Base-by-base conservation (phyloP, 2,797 vertebrate genomes). In the Eupleurogrammus muticus region DNA sequence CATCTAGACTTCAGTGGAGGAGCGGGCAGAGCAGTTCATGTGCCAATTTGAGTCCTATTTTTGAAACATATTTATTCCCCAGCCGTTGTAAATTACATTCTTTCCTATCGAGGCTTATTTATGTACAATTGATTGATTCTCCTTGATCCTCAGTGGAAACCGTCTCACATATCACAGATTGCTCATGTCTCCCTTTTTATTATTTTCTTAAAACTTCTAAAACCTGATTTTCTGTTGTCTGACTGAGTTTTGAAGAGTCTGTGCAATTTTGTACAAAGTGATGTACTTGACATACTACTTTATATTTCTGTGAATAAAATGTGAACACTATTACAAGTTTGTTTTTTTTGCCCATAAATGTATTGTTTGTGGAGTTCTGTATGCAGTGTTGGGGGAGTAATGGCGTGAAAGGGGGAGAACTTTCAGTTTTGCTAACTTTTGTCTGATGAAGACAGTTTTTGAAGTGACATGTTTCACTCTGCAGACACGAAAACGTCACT, bases 231-330 rank as follows among this genome's bases (percentile, higher is more conserved):
- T 92, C 82, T 90, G 88, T 91, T 89, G 85, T 92, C 80, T 87
- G 87, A 85, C 87, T 87, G 89, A 88, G 90, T 93, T 93, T 93
- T 92, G 83, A 92, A 90, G 86, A 92, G 92, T 93, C 92, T 92
- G 93, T 93, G 92, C 92, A 92, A 90, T 94, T 95, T 94, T 95
- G 93, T 94, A 95, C 89, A 90, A 94, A 94, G 92, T 94, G 92
- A 92, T 91, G 92, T 93, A 91, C 87, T 93, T 92, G 90, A 94
- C 92, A 92, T 93, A 92, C 88, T 93, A 92, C 92, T 94, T 94
- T 94, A 95, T 94, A 94, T 94, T 95, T 94, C 92, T 93, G 94
- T 94, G 90, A 94, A 94, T 95, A 94, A 94, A 94, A 93, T 75
- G 84, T 92, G 83, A 93, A 84, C 63, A 91, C 79, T 68, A 44